Evolutionary conservation across 2,797 vertebrate species (phyloP).

Genomic region (Sebastes minor): DNA sequence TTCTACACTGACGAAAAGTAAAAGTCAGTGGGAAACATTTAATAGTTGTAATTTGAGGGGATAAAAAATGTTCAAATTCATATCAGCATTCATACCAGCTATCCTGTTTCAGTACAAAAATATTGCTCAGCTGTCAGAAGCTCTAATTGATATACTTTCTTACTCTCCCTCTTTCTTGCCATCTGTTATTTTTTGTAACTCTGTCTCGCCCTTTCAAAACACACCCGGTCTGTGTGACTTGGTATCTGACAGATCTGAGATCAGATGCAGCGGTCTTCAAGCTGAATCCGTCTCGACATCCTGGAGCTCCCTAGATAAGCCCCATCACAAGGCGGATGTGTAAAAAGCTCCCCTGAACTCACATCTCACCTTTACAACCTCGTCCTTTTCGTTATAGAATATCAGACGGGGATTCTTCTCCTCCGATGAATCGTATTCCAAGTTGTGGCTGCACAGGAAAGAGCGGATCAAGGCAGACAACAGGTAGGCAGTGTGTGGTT

Average conservation of each 20-base stretch:
- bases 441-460: slow-evolving; percentile 81
- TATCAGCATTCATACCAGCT: slow-evolving; percentile 9
- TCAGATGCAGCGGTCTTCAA: slow-evolving; percentile 26
- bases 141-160: neutral
- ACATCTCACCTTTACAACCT: slow-evolving; percentile 83
- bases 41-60: neutral
- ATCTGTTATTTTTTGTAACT: neutral
- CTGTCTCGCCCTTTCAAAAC: slow-evolving; percentile 20
- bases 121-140: slow-evolving; percentile 11
- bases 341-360: neutral
- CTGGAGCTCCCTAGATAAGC: slow-evolving; percentile 11
- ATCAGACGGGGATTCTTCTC: slow-evolving; percentile 83
- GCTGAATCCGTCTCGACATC: slow-evolving; percentile 6
- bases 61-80: slow-evolving; percentile 14
- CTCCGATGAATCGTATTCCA: slow-evolving; percentile 84
- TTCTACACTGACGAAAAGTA: slow-evolving; percentile 15
- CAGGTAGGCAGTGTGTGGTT: slow-evolving; percentile 14
- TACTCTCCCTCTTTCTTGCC: neutral
- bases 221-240: neutral
- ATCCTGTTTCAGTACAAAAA: neutral
- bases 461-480: slow-evolving; percentile 74
- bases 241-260: slow-evolving; percentile 36
- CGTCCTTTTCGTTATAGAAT: slow-evolving; percentile 82
- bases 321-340: neutral
- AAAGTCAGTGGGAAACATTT: slow-evolving; percentile 9